Conservation (phyloP, 35 echinoderm and acorn worm genomes). For the Apostichopus parvimensis region DNA sequence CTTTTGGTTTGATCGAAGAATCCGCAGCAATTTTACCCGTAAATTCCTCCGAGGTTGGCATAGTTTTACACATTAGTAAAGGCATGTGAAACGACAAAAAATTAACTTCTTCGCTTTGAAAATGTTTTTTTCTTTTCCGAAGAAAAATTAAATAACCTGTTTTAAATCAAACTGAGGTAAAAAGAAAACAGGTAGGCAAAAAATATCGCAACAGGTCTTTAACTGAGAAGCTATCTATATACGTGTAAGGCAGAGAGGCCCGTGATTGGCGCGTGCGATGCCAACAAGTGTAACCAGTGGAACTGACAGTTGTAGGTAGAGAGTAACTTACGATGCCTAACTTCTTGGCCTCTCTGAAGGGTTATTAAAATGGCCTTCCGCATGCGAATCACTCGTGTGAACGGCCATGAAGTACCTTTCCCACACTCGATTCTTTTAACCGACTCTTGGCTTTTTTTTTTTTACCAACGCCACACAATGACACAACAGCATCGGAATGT, state of each 20-base stretch:
- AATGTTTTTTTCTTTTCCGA: background rate
- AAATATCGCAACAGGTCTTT: conserved; percentile 45
- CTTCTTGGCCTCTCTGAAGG: conserved; percentile 49
- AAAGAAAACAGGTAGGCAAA: conserved; percentile 33
- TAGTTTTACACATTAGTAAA: conserved; percentile 50
- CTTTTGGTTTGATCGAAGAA: conserved; percentile 61
- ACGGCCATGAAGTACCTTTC: conserved; percentile 27
- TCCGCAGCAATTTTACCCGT: conserved; percentile 77
- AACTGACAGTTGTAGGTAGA: background rate
- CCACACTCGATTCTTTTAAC: conserved; percentile 41
- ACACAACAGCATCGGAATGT: conserved; percentile 51
- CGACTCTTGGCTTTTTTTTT: background rate
- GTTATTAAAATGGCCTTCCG: conserved; percentile 49
- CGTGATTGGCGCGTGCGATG: conserved; percentile 53
- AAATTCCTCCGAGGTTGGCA: conserved; percentile 63
- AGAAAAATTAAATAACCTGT: background rate
- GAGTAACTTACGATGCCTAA: background rate
- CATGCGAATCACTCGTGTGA: conserved; percentile 66
- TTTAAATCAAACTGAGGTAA: background rate
- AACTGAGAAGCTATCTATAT: background rate
- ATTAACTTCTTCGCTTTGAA: too few relatives aligned
- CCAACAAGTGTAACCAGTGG: conserved; percentile 27
- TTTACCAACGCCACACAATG: conserved; percentile 35
- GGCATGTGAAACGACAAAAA: conserved; percentile 28
- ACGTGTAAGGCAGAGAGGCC: background rate